Percentiles rank a stretch among this genome's conserved stretches.
These are phyloP conservation scores for Rosalia funebris DNA, from an alignment of 2,888 invertebrate genomes.

Conservation along the genomic window DNA sequence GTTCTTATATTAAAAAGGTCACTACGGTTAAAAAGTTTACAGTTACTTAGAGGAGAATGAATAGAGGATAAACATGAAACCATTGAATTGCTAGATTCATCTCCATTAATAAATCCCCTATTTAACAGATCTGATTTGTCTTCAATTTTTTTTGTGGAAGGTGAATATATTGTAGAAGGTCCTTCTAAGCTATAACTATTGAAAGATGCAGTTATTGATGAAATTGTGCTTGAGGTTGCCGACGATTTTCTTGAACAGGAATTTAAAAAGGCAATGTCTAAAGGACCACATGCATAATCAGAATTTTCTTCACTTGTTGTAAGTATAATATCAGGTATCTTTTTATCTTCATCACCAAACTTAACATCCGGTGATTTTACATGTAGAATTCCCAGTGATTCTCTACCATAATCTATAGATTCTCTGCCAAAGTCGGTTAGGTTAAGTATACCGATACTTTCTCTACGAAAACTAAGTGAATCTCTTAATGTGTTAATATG, in stretches of 20 bases:
- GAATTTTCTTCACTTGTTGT: conserved; percentile 25
- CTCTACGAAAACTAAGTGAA: conserved; percentile 22
- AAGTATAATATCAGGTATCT: conserved; percentile 30
- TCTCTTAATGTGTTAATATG: conserved; percentile 20
- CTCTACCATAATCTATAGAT: conserved; percentile 36
- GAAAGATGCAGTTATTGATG: conserved; percentile 35
- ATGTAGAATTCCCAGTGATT: conserved; percentile 40
- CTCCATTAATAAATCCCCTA: conserved; percentile 20
- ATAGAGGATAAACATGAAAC: neutral
- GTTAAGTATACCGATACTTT: conserved; percentile 34
- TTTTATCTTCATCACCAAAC: conserved; percentile 27
- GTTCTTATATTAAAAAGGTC: neutral
- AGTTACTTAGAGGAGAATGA: conserved; percentile 14
- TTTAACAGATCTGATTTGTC: conserved; percentile 20
- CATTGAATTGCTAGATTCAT: neutral
- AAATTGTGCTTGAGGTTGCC: conserved; percentile 27
- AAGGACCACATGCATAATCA: neutral
- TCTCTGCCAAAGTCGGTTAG: conserved; percentile 35
- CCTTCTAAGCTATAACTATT: conserved; percentile 40
- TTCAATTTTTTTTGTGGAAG: conserved; percentile 30
- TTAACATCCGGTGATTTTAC: conserved; percentile 29
- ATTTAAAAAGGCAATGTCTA: conserved; percentile 38
- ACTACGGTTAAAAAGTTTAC: conserved; percentile 12
- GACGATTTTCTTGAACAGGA: conserved; percentile 30
- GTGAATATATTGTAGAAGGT: conserved; percentile 40